phyloP scores from a whole-genome alignment of 2,797 vertebrate species.

The Lacerta bilineata region DNA sequence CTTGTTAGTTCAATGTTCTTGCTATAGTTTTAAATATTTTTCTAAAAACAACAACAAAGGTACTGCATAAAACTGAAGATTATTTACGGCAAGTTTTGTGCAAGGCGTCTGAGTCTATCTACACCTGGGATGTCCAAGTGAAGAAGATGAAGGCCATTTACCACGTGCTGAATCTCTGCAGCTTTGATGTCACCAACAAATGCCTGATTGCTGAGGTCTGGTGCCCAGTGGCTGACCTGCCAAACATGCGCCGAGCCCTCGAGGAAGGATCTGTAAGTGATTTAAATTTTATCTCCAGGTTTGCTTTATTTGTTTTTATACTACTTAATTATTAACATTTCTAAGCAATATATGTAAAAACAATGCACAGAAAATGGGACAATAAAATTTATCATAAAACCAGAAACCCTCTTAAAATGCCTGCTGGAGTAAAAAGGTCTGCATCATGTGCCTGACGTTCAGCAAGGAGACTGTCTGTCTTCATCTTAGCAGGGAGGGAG shows the following conservation, averaged over 20 bases:
- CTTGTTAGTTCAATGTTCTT: neutral
- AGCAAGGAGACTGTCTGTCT: no score
- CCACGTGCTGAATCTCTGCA: conserved; percentile 96
- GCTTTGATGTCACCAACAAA: conserved; percentile 97
- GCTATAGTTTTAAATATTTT: neutral
- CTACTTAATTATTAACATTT: no score
- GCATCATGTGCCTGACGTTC: no score
- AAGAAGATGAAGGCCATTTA: conserved; percentile 99
- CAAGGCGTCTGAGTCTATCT: conserved; percentile 92
- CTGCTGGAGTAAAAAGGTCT: no score
- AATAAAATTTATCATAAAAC: no score
- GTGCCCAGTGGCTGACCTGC: conserved; percentile 93
- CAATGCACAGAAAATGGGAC: no score
- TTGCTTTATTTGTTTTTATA: no score
- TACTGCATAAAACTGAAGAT: conserved; percentile 95
- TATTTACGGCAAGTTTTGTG: conserved; percentile 94
- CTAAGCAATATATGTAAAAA: no score
- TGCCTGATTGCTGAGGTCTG: conserved; percentile 98
- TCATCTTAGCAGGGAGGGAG: no score
- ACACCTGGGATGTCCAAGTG: conserved; percentile 91
- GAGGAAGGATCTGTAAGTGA: conserved; percentile 94
- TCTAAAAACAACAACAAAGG: conserved; percentile 77
- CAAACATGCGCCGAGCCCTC: conserved; percentile 87
- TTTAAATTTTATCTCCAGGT: neutral
- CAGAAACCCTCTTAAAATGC: no score